Evolutionary conservation across 2,888 invertebrate genomes (phyloP), one percentile per base, ranked within the genome.

Genomic region (Scaptomyza caliginosa): DNA sequence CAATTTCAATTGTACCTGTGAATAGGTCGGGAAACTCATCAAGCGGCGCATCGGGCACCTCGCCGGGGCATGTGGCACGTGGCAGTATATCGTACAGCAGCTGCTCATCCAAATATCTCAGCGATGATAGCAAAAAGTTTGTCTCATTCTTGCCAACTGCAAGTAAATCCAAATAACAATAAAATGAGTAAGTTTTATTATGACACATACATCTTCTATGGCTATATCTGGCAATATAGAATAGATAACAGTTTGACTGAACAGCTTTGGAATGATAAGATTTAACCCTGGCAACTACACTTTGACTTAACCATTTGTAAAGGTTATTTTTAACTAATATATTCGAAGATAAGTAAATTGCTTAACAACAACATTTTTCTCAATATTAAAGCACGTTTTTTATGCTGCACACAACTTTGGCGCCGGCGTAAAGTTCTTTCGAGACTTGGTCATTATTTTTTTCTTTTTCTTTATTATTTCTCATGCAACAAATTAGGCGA

Each of bases 11-110:
- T 23, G 38, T 62, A 90, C 90, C 70, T 59, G 89, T 88, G 70
- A 90, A 90, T 7, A 84, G 36, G 57, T 90, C 90, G 0, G 88
- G 76, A 52, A 90, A 90, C 38, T 90, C 90, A 43, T 88, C 89
- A 32, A 90, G 67, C 0, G 90, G 85, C 8, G 63, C 59, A 2
- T 72, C 77, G 16, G 32, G 23, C n/a, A 64, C 64, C 2, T 86
- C 81, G n/a, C 67, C 74, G n/a, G 71, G 75, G 59, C 82, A 71
- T 3, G 72, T 60, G 42, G 55, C 84, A 16, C 89, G 82, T 8
- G 86, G 81, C 59, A 90, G 57, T 36, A 81, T 52, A 50, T 83
- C 83, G 32, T 74, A 62, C 1, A 84, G 65, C 16, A 90, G 74
- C 59, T 89, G 78, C 32, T 82, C 74, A 69, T 87, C 89, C 49